Base-by-base conservation (phyloP, 2,888 invertebrate genomes). In the Syrphus vitripennis region DNA sequence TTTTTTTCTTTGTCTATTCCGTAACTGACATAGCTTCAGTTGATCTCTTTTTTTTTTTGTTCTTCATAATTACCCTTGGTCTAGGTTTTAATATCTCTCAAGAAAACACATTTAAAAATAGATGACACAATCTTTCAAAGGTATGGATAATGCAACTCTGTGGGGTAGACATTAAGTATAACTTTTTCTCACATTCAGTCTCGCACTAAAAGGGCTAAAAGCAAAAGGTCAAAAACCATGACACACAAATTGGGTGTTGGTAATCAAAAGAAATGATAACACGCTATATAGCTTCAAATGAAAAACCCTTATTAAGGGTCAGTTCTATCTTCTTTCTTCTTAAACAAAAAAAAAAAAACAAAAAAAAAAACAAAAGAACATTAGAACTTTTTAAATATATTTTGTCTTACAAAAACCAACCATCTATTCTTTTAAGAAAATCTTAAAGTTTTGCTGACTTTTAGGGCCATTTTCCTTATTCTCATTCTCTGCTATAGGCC, bases 211-310 rank as follows among this genome's bases (percentile, higher is more conserved):
- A 37, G 19, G 24, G n/a, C 50, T 50, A 37, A 37, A 59, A 37
- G 59, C 26, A 37, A 37, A 59, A 37, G 59, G 59, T 59, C 21
- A 21, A 37, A 59, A n/a, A 59, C 1, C 37, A 59, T 59, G 34
- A 59, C 37, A 59, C 14, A 37, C 3, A 21, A 59, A 37, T 37
- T 59, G 59, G 34, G 37, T 59, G 34, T 14, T 9, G 21, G 34
- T 45, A 57, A 50, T 59, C 34, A 59, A 59, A 34, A 59, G 37
- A 59, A 59, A 59, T 59, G 59, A 57, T 59, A 59, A 37, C 37
- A 59, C 12, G 12, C 21, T 37, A 19, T 19, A 21, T 59, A 50
- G 50, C 59, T 37, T 14, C 34, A 34, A 59, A 37, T 37, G 34
- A 59, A 34, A 16, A 37, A 59, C 21, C 59, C 59, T 37, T 59